Base-by-base conservation (phyloP, 2,888 invertebrate species). In the Ormyrus pomaceus region DNA sequence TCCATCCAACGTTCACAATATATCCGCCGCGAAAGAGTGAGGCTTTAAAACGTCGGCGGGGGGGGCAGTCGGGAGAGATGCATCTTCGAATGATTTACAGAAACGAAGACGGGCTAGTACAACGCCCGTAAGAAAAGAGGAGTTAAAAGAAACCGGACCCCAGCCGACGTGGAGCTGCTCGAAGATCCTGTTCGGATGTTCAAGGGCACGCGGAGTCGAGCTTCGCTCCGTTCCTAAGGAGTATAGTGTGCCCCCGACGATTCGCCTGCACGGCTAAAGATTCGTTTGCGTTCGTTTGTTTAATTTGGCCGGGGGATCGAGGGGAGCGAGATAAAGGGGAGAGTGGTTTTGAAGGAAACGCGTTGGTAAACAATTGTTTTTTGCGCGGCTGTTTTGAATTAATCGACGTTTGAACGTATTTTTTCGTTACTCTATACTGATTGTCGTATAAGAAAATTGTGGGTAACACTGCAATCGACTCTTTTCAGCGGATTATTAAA, bases 131-230 rank as follows among this genome's bases (percentile, higher is more conserved):
- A 73, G 66, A 73, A 68, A 78, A 78, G 70, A 64, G 64, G 65
- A 71, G 62, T 56, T 56, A 73, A 68, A 73, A 78, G 78, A 78
- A 78, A 72, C 78, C 68, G 78, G 73, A 78, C 50, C 65, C 13
- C 13, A 68, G 78, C n/a, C 48, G 19, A 51, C 62, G 51, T 79
- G 69, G 73, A 59, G 70, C 53, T 59, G 55, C 59, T 75, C 59
- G 79, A 79, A 79, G 79, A 79, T 79, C 79, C 79, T 79, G 79
- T 79, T 79, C 66, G 46, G 46, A 70, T 65, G 65, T n/a, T 79
- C 79, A 79, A 79, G 79, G 79, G 64, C 75, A 71, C 34, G 34
- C 34, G 34, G 34, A 13, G 68, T 72, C 69, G 46, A 59, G 61
- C 64, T 46, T n/a, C 46, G 34, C 53, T 64, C 59, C 45, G 34